Conservation (phyloP, 1,140 invertebrate species). For the Brachionus sp. region DNA sequence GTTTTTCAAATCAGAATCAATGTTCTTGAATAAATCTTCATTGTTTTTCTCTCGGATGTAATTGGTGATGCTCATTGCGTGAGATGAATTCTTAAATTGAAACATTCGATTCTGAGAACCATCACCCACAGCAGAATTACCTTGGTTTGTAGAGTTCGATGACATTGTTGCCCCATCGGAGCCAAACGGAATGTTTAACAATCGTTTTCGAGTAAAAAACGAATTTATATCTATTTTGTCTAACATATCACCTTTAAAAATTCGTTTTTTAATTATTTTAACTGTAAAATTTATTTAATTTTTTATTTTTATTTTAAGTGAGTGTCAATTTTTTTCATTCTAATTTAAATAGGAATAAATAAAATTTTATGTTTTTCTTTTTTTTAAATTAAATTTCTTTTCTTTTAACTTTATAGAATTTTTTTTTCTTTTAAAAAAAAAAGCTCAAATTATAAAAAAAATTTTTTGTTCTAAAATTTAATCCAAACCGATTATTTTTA, state of each 20-base stretch:
- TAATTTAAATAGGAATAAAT: no score
- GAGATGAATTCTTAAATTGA: slow-evolving; percentile 23
- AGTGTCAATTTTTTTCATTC: no score
- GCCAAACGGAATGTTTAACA: slow-evolving; percentile 19
- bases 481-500: no score
- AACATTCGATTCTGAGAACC: slow-evolving; percentile 7
- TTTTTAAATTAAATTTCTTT: no score
- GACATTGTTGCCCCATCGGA: background rate
- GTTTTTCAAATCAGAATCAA: background rate
- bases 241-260: background rate
- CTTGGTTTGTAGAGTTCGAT: background rate
- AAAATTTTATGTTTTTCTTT: no score
- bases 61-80: slow-evolving; percentile 39
- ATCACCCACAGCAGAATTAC: background rate
- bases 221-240: slow-evolving; percentile 35
- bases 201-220: slow-evolving; percentile 21
- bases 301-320: no score
- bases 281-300: no score
- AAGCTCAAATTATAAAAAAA: no score
- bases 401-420: no score
- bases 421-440: no score
- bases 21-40: slow-evolving; percentile 16
- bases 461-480: no score
- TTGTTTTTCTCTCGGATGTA: slow-evolving; percentile 39
- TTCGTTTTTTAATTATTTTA: no score